Evolutionary conservation across 2,888 invertebrate species (phyloP), one percentile per base, ranked within the genome.

Genomic region (Carcina quercana): DNA sequence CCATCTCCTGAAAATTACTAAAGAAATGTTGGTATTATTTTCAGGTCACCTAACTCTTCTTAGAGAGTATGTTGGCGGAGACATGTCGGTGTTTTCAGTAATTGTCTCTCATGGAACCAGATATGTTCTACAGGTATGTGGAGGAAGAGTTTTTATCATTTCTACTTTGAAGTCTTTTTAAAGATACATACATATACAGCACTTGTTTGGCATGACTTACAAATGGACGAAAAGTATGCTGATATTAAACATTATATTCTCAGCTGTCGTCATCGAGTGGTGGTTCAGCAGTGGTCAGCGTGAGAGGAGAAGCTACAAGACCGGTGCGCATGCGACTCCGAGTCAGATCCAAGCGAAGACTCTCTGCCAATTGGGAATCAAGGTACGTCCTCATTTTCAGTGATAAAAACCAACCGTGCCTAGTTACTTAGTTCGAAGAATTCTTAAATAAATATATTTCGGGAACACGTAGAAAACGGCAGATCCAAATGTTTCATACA

Each of bases 341-440:
- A 3, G 65, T 71, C 3, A 55, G 79, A 2, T 78, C 80, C 3
- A 50, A 71, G 10, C 60, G 78, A 40, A 61, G 78, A 44, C 53
- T 83, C 0, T 59, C 73, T 10, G 76, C 80, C 7, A 80, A 73
- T 43, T 83, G 82, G 82, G 80, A 82, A 40, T 68, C 78, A 1
- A 83, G 82, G 82, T 80, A 45, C 39, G 24, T 10, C 17, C 19
- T 13, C 17, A 25, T 15, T 11, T 6, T n/a, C n/a, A n/a, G n/a
- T n/a, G n/a, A n/a, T n/a, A n/a, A n/a, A n/a, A n/a, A n/a, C n/a
- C n/a, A n/a, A n/a, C n/a, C n/a, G 17, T 17, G 7, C 17, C 17
- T 17, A 17, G 17, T n/a, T n/a, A n/a, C n/a, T n/a, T n/a, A n/a
- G n/a, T n/a, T n/a, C n/a, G n/a, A n/a, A n/a, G n/a, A n/a, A n/a